These are phyloP conservation scores for Sebastes minor DNA, from an alignment of 2,797 vertebrate species.

Conservation along the genomic window DNA sequence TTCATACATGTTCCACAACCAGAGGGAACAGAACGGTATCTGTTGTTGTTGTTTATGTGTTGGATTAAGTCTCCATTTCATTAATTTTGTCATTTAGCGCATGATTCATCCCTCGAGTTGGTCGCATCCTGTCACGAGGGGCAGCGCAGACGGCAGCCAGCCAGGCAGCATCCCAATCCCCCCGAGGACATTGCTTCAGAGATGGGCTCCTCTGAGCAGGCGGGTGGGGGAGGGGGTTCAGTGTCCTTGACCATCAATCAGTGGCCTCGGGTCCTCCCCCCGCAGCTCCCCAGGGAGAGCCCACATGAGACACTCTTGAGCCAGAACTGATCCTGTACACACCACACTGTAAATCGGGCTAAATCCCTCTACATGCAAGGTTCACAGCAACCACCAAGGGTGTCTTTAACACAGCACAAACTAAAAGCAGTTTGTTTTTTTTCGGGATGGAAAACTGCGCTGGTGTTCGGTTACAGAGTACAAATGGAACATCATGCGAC, in stretches of 20 bases:
- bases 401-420: constrained; percentile 41
- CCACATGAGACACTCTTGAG: constrained; percentile 72
- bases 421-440: neutral
- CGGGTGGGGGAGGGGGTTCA: constrained; percentile 64
- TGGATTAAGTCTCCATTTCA: constrained; percentile 16
- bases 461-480: neutral
- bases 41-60: neutral
- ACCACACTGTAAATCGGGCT: constrained; percentile 64
- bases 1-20: neutral
- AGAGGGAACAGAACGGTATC: neutral
- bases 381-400: constrained; percentile 55
- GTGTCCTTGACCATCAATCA: constrained; percentile 86
- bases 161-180: constrained; percentile 67
- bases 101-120: constrained; percentile 45
- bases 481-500: constrained; percentile 26
- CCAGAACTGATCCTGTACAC: constrained; percentile 69
- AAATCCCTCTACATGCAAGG: constrained; percentile 65
- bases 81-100: constrained; percentile 31
- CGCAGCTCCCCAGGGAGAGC: constrained; percentile 51
- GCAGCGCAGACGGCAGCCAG: constrained; percentile 42
- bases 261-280: constrained; percentile 75
- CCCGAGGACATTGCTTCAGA: constrained; percentile 60
- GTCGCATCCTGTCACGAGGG: constrained; percentile 52
- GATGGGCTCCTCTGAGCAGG: constrained; percentile 59
- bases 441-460: neutral